A percentile compares a stretch with the other conserved stretches of the same genome.
These are phyloP conservation scores for Nomada hirtipes DNA, from an alignment of 2,888 invertebrate species.

Conservation along the genomic window DNA sequence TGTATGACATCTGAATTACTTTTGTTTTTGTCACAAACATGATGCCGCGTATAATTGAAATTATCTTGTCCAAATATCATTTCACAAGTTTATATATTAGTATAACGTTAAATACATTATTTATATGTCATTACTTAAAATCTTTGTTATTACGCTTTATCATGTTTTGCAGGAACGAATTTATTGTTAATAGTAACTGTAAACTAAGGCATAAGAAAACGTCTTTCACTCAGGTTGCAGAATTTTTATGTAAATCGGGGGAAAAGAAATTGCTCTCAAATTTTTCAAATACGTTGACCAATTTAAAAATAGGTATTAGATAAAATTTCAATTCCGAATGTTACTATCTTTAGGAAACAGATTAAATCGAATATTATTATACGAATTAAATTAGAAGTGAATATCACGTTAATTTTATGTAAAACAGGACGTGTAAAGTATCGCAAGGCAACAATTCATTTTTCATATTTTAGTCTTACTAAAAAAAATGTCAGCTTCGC, in stretches of 20 bases:
- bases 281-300: constrained; percentile 67
- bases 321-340: constrained; percentile 44
- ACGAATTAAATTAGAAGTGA: constrained; percentile 31
- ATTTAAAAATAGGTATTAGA: constrained; percentile 65
- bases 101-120: constrained; percentile 10
- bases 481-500: constrained; percentile 14
- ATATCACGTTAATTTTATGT: constrained; percentile 43
- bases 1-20: constrained; percentile 13
- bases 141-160: constrained; percentile 9
- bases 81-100: constrained; percentile 6
- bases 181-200: constrained; percentile 11
- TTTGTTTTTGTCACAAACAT: constrained; percentile 25
- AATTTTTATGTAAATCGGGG: constrained; percentile 30
- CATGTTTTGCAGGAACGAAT: constrained; percentile 4
- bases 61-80: constrained; percentile 3
- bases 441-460: constrained; percentile 35
- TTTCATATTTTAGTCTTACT: constrained; percentile 36
- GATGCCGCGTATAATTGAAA: constrained; percentile 15
- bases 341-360: constrained; percentile 42
- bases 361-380: constrained; percentile 38
- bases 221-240: constrained; percentile 39
- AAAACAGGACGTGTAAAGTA: constrained; percentile 34
- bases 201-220: constrained; percentile 27
- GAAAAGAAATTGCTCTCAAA: constrained; percentile 37
- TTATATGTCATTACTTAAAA: constrained; percentile 5